A percentile compares a stretch with the other conserved stretches of the same genome.
Conservation (phyloP, 2,113 vertebrate species). For the Anoplopoma fimbria region DNA sequence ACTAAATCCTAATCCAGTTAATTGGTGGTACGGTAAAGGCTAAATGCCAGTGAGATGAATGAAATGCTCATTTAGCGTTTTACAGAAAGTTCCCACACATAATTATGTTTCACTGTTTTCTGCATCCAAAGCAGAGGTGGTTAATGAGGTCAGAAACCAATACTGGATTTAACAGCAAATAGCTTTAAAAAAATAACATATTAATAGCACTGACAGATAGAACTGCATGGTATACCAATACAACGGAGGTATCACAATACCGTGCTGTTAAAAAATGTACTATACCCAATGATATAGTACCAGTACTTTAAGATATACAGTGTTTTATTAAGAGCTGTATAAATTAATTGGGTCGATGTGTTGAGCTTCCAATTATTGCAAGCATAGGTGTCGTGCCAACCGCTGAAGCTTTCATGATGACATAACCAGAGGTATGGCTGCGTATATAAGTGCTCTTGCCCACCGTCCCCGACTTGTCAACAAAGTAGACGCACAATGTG, state of each 20-base stretch:
- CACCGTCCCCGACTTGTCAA: background rate
- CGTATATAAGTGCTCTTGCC: background rate
- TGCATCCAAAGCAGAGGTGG: conserved; percentile 41
- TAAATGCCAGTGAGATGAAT: conserved; percentile 70
- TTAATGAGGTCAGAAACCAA: conserved; percentile 60
- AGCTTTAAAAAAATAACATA: background rate
- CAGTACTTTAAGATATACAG: background rate
- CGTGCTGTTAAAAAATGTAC: background rate
- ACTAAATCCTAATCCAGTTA: conserved; percentile 79
- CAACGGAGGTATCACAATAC: background rate
- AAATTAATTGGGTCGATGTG: background rate
- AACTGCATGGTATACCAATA: background rate
- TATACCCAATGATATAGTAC: background rate
- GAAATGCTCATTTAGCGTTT: conserved; percentile 72
- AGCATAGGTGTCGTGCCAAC: background rate
- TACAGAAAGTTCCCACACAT: conserved; percentile 57
- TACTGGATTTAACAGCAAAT: conserved; percentile 33
- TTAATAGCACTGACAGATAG: background rate
- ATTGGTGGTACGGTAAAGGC: conserved; percentile 73
- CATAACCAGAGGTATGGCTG: background rate
- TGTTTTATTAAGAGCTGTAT: background rate
- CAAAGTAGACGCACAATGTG: background rate
- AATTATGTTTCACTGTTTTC: conserved; percentile 64
- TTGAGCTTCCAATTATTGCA: background rate
- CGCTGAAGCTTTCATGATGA: background rate